Conservation (phyloP, 1,140 invertebrate genomes). For the Phortica variegata region DNA sequence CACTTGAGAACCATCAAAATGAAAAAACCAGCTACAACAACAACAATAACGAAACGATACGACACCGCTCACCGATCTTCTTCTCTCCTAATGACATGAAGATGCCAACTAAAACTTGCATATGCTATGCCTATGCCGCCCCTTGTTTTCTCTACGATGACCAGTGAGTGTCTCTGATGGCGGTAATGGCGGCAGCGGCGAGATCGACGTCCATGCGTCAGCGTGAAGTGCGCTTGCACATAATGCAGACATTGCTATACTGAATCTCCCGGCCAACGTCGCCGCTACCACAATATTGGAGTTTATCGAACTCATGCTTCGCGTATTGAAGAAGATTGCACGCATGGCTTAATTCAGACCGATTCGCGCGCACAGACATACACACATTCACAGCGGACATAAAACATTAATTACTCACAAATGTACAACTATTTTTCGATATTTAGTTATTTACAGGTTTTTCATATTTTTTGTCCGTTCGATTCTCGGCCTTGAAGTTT, state of each 20-base stretch:
- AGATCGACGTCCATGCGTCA: too few relatives aligned
- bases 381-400: neutral
- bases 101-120: conserved; percentile 13
- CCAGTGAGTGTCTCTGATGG: conserved; percentile 24
- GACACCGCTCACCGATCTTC: too few relatives aligned
- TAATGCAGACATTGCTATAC: too few relatives aligned
- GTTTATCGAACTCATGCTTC: conserved; percentile 53
- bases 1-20: conserved; percentile 48
- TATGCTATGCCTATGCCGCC: conserved; percentile 2
- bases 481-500: too few relatives aligned
- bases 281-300: conserved; percentile 9
- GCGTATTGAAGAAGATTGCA: conserved; percentile 36
- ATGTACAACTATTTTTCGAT: too few relatives aligned
- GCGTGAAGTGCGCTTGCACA: too few relatives aligned
- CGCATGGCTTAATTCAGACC: conserved; percentile 42
- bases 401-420: too few relatives aligned
- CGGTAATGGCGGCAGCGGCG: conserved; percentile 12
- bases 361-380: conserved; percentile 8
- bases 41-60: too few relatives aligned
- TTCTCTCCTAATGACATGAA: too few relatives aligned
- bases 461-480: too few relatives aligned
- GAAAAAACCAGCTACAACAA: conserved; percentile 9
- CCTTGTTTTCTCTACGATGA: conserved; percentile 48
- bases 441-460: too few relatives aligned
- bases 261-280: too few relatives aligned